Percentiles rank a stretch among this genome's conserved stretches.
These are phyloP conservation scores for Diuraphis noxia DNA, from an alignment of 1,140 invertebrate species.

Conservation along the genomic window DNA sequence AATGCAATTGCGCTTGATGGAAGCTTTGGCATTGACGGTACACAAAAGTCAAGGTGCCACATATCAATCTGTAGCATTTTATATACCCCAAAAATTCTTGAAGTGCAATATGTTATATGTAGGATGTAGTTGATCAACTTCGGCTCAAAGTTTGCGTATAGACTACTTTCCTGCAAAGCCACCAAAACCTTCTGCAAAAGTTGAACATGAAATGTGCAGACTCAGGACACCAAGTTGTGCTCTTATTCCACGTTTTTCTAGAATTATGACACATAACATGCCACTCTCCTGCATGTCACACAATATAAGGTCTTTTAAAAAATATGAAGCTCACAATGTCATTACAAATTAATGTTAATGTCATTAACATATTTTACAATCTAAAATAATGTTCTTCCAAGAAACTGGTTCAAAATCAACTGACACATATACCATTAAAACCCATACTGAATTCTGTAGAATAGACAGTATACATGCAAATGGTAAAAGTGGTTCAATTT, in stretches of 20 bases:
- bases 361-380: too few relatives aligned
- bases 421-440: background rate
- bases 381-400: background rate
- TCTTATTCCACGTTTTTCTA: background rate
- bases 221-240: background rate
- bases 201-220: background rate
- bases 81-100: conserved; percentile 5
- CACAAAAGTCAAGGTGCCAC: background rate
- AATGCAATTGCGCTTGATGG: background rate
- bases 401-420: background rate
- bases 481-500: conserved; percentile 21
- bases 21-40: background rate
- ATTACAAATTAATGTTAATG: too few relatives aligned
- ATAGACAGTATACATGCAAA: background rate
- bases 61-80: background rate
- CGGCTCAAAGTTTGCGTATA: background rate
- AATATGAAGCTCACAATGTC: background rate
- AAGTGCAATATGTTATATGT: background rate
- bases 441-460: background rate
- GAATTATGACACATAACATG: too few relatives aligned
- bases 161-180: background rate
- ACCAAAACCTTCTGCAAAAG: background rate
- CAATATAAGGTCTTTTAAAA: conserved; percentile 4
- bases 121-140: background rate
- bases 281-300: background rate